Evolutionary conservation across 2,797 vertebrate species (phyloP).

Genomic region (Pseudochirops cupreus): DNA sequence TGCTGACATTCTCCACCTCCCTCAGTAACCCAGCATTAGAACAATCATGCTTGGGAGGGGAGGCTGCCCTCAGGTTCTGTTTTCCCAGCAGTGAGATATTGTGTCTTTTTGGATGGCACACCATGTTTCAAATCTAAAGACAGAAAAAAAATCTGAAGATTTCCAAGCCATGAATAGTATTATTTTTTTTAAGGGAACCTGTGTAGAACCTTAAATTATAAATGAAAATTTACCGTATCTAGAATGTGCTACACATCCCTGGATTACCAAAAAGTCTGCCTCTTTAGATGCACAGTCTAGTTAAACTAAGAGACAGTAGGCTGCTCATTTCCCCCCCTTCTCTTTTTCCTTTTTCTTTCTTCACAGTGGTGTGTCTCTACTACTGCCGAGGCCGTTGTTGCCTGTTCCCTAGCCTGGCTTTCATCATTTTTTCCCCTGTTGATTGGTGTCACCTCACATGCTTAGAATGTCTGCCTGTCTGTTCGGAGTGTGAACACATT

Average conservation of each 20-base stretch:
- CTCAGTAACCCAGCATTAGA: neutral
- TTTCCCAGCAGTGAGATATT: constrained; percentile 1
- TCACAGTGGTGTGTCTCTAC: constrained; percentile 54
- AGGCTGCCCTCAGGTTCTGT: constrained; percentile 32
- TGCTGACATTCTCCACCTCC: neutral
- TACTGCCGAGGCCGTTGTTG: neutral
- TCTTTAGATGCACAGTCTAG: constrained; percentile 70
- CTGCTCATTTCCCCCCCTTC: neutral
- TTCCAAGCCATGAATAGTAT: constrained; percentile 70
- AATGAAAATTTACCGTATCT: constrained; percentile 66
- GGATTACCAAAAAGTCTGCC: constrained; percentile 60
- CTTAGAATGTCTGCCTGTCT: constrained; percentile 88
- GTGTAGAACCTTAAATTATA: constrained; percentile 77
- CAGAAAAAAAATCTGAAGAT: constrained; percentile 68
- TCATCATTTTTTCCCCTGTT: constrained; percentile 85
- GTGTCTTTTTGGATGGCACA: constrained; percentile 40
- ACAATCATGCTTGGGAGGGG: constrained; percentile 3
- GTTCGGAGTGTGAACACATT: constrained; percentile 88
- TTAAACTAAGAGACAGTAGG: constrained; percentile 58
- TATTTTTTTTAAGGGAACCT: constrained; percentile 72
- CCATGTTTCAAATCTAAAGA: constrained; percentile 9
- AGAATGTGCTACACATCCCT: constrained; percentile 27
- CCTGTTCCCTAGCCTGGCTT: constrained; percentile 81
- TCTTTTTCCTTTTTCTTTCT: constrained; percentile 48
- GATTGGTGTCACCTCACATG: constrained; percentile 89